phyloP scores from a whole-genome alignment of 2,113 vertebrate genomes.

The Mustelus asterias region DNA sequence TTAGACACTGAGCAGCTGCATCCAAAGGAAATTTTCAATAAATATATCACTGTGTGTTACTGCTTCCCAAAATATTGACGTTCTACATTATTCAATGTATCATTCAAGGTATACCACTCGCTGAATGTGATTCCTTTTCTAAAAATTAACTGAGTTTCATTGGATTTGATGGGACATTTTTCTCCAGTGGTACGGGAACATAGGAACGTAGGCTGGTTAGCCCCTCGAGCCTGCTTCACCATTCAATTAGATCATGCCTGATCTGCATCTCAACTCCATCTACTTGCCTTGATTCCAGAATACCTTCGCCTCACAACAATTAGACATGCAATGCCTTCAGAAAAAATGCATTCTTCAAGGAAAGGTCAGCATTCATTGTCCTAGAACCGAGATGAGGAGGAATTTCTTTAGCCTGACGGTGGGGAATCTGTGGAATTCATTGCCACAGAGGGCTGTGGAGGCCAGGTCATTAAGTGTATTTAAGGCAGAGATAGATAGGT shows the following conservation, averaged over 20 bases:
- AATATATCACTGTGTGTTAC: neutral
- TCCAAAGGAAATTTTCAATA: neutral
- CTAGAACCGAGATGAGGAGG: no score
- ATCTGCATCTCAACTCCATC: neutral
- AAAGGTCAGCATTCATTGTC: neutral
- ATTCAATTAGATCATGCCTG: neutral
- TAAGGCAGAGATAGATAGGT: no score
- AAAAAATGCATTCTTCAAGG: neutral
- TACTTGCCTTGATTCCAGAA: neutral
- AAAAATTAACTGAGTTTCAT: neutral
- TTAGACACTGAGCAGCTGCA: neutral
- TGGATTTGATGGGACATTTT: neutral
- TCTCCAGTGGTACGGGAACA: neutral
- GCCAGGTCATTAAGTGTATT: no score
- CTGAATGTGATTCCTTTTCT: neutral
- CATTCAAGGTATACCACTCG: neutral
- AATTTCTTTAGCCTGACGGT: no score
- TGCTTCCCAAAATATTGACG: neutral
- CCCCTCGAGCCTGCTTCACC: neutral
- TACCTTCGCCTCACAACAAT: neutral
- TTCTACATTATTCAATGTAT: neutral
- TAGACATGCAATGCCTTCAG: neutral
- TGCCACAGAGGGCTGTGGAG: no score
- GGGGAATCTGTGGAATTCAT: no score
- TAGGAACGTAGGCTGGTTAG: neutral